A percentile compares a stretch with the other conserved stretches of the same genome.
Conservation (phyloP, 2,888 invertebrate species). For the Leptinotarsa rubiginosa region DNA sequence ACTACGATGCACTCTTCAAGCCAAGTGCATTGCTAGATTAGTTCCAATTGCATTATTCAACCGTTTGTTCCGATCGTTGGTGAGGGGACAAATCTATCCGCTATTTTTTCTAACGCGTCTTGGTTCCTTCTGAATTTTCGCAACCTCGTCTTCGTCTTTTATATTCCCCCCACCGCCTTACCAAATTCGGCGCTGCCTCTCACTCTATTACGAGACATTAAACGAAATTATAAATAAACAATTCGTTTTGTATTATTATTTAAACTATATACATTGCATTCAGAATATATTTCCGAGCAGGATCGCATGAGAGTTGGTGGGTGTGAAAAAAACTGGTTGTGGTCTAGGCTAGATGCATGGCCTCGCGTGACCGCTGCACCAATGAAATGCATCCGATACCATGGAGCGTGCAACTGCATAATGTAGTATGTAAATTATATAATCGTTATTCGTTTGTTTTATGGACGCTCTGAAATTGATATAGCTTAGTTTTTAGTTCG, state of each 20-base stretch:
- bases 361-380: slow-evolving; percentile 20
- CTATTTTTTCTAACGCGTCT: slow-evolving; percentile 30
- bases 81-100: not conserved
- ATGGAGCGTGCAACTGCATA: slow-evolving; percentile 17
- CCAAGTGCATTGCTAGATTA: not conserved
- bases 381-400: slow-evolving; percentile 22
- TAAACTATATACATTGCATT: slow-evolving; percentile 67
- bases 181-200: slow-evolving; percentile 24
- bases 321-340: slow-evolving; percentile 40
- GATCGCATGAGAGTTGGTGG: slow-evolving; percentile 56
- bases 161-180: slow-evolving; percentile 36
- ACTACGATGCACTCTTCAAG: not conserved
- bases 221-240: slow-evolving; percentile 61
- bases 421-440: slow-evolving; percentile 13
- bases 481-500: not conserved
- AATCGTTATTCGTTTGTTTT: slow-evolving; percentile 10
- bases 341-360: slow-evolving; percentile 31
- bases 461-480: not conserved
- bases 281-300: slow-evolving; percentile 65
- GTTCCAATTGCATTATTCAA: not conserved
- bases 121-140: slow-evolving; percentile 33
- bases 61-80: not conserved
- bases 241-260: slow-evolving; percentile 65
- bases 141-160: slow-evolving; percentile 24
- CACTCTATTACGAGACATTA: slow-evolving; percentile 24